Evolutionary conservation across 2,797 vertebrate species (phyloP), one percentile per base, ranked within the genome.

Genomic region (Paguma larvata): DNA sequence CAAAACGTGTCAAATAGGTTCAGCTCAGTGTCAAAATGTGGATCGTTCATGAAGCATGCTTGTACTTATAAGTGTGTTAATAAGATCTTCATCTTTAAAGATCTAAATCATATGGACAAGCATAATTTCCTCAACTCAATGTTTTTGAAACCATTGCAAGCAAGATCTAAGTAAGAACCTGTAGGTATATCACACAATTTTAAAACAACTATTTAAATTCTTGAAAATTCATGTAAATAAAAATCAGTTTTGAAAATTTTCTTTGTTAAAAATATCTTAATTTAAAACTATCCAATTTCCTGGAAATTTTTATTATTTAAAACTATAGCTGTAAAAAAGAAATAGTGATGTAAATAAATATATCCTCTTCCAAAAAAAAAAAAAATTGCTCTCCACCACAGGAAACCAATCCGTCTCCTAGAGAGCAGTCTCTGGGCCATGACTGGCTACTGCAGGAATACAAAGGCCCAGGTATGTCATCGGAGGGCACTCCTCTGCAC

Each of bases 211-310:
- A 68, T 98, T 97, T 95, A 97, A 98, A 94, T 30, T 97, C 53
- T 68, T 86, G 19, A 91, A 95, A 97, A 98, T 98, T 97, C 80
- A 70, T 98, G 98, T 98, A 96, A 97, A 98, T 98, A 95, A 98
- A 97, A 97, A 93, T 75, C 70, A 90, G 0, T 70, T 95, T 96
- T 98, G 97, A 98, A 97, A 94, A 96, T 93, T 94, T 92, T 59
- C 48, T 3, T 98, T 98, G 98, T 98, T 98, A 97, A 98, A 98
- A 98, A 97, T 98, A 98, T 93, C 91, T 98, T 97, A 97, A 98
- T 96, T 95, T 98, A 97, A 97, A 96, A 82, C 14, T 41, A 68
- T 78, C 89, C 96, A 88, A 92, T 98, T 97, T 98, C 96, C 96
- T 96, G 88, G 96, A 87, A 97, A 97, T 14, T 59, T 96, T 91